Evolutionary conservation across 1,140 invertebrate genomes (phyloP).

Genomic region (Mesaphorura yosii): DNA sequence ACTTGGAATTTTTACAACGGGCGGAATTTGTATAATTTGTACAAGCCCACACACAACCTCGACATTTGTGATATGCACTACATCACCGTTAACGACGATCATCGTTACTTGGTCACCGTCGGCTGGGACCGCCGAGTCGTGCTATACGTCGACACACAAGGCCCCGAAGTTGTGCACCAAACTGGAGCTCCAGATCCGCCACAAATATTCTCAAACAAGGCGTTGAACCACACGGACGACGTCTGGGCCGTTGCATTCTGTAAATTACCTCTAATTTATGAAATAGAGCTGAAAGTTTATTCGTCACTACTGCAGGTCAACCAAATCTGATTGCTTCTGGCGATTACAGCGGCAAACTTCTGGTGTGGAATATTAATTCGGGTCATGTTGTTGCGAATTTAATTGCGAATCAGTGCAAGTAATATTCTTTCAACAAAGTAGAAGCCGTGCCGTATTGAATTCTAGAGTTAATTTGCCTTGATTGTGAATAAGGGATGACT

Average conservation of each 20-base stretch:
- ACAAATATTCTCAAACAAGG: constrained; percentile 6
- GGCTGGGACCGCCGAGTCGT: constrained; percentile 17
- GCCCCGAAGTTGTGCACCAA: constrained; percentile 13
- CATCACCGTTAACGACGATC: constrained; percentile 16
- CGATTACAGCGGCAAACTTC: constrained; percentile 11
- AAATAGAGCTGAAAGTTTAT: too few relatives aligned
- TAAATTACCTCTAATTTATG: too few relatives aligned
- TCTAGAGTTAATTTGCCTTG: neutral
- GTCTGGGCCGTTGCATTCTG: constrained; percentile 10
- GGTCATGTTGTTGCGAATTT: constrained; percentile 13
- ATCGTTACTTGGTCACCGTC: constrained; percentile 17
- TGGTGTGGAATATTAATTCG: constrained; percentile 20
- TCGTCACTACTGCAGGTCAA: too few relatives aligned
- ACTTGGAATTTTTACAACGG: constrained; percentile 23
- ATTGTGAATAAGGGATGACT: constrained; percentile 10
- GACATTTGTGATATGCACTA: constrained; percentile 22
- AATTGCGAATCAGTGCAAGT: neutral
- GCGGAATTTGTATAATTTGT: constrained; percentile 18
- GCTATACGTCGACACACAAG: constrained; percentile 13
- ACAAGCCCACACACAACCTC: constrained; percentile 10
- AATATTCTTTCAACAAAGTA: constrained; percentile 1
- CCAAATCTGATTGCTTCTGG: constrained; percentile 18
- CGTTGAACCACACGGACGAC: constrained; percentile 11
- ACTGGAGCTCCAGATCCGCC: constrained; percentile 4
- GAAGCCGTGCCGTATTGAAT: neutral